Evolutionary conservation across 2,888 invertebrate species (phyloP).

Genomic region (Zhuqinia jingwanae): DNA sequence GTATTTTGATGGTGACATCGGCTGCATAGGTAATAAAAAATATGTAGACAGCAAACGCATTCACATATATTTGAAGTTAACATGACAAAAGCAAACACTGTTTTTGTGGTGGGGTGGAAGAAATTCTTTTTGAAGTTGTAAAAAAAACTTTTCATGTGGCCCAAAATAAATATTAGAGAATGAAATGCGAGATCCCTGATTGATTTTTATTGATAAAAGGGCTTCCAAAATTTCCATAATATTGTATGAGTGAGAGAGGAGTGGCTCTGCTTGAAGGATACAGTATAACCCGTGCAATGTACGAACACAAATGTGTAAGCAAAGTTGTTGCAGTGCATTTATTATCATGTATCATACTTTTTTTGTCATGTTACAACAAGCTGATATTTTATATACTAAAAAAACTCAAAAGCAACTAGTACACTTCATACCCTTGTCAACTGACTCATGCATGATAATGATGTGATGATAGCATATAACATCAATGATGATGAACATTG

Average conservation of each 20-base stretch:
- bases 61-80: no score
- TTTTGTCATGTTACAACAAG: not conserved
- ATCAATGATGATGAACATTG: not conserved
- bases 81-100: conserved; percentile 11
- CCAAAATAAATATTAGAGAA: conserved; percentile 34
- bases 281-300: no score
- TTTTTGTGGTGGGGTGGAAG: not conserved
- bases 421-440: conserved; percentile 1
- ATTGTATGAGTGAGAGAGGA: no score
- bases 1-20: not conserved
- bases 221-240: not conserved
- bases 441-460: conserved; percentile 23
- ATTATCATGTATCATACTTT: no score
- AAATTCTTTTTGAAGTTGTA: conserved; percentile 21
- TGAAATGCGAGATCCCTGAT: not conserved
- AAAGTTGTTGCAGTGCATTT: not conserved
- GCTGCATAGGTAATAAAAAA: no score
- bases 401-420: not conserved
- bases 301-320: not conserved
- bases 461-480: not conserved
- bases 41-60: no score
- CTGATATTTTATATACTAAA: not conserved
- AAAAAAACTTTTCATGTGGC: not conserved
- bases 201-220: not conserved
- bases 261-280: no score